A percentile compares a stretch with the other conserved stretches of the same genome.
Conservation (phyloP, 35 echinoderm and acorn worm genomes). For the Acanthaster planci region DNA sequence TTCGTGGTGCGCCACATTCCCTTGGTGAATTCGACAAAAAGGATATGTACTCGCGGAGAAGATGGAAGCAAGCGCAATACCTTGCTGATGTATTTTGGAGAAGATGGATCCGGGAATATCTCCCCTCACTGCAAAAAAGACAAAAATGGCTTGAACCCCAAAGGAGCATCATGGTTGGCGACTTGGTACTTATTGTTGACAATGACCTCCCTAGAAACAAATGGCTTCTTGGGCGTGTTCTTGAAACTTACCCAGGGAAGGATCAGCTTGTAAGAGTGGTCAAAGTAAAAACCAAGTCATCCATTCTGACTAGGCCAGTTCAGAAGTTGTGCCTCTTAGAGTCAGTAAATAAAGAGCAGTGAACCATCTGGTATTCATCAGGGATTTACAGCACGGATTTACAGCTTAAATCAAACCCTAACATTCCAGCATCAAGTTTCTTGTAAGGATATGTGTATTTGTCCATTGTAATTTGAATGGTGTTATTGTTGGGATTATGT, state of each 20-base stretch:
- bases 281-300: slow-evolving; percentile 31
- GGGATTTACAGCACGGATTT: not conserved
- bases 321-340: slow-evolving; percentile 29
- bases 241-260: slow-evolving; percentile 44
- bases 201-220: slow-evolving; percentile 38
- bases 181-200: slow-evolving; percentile 51
- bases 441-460: not conserved
- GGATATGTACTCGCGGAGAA: slow-evolving; percentile 45
- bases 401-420: not conserved
- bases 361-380: not conserved
- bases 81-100: slow-evolving; percentile 70
- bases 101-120: slow-evolving; percentile 60
- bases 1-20: slow-evolving; percentile 32
- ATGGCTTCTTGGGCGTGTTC: slow-evolving; percentile 35
- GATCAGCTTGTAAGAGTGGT: slow-evolving; percentile 30
- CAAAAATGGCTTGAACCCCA: slow-evolving; percentile 42
- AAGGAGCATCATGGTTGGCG: slow-evolving; percentile 31
- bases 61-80: slow-evolving; percentile 75
- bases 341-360: not conserved
- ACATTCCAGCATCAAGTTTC: not conserved
- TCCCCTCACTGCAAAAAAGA: slow-evolving; percentile 42
- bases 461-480: not conserved
- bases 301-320: slow-evolving; percentile 15
- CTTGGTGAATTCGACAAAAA: slow-evolving; percentile 39
- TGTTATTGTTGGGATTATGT: not conserved